Evolutionary conservation across 2,797 vertebrate species (phyloP).

Genomic region (Cryptoprocta ferox): DNA sequence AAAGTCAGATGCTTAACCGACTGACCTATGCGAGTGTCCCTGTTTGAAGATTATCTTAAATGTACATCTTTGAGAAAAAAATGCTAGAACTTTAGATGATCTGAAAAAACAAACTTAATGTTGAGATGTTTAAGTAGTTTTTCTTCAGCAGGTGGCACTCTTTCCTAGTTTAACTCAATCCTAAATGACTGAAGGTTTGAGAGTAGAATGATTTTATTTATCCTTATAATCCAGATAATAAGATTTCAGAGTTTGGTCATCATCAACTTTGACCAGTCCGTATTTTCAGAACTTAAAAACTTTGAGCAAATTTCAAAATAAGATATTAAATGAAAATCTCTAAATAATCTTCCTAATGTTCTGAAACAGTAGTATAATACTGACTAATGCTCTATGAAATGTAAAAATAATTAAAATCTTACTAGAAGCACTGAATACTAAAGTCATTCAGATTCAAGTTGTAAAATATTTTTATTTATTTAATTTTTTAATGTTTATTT

Average conservation of each 20-base stretch:
- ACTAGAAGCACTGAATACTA: neutral
- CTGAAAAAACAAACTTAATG: neutral
- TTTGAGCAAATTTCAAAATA: constrained; percentile 47
- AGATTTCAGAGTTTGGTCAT: neutral
- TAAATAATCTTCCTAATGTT: constrained; percentile 5
- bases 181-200: neutral
- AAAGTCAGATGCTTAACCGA: no score
- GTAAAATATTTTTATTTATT: neutral
- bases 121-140: constrained; percentile 2
- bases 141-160: constrained; percentile 71
- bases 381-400: neutral
- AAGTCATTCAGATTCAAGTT: neutral
- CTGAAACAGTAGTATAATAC: neutral
- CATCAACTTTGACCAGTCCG: neutral
- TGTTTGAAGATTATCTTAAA: neutral
- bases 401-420: constrained; percentile 21
- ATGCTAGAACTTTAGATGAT: neutral
- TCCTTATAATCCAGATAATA: neutral
- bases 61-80: constrained; percentile 17
- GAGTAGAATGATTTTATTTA: neutral
- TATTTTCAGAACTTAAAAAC: constrained; percentile 48
- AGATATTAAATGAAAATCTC: neutral
- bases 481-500: no score
- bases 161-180: constrained; percentile 52
- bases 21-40: no score